phyloP scores from a whole-genome alignment of 1,140 invertebrate genomes.

The Zaprionus ghesquierei region DNA sequence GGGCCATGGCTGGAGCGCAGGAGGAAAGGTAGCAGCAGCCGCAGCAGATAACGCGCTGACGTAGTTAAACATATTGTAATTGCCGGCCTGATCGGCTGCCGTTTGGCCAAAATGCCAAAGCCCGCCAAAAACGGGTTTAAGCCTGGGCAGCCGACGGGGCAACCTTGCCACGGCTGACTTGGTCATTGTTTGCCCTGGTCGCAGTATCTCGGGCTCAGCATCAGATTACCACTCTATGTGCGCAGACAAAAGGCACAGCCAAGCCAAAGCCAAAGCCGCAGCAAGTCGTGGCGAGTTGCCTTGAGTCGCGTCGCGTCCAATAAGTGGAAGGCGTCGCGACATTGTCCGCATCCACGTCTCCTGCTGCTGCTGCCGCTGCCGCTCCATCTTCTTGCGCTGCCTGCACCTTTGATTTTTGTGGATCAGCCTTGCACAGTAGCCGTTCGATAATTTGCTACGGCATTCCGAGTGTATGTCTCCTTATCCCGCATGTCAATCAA shows the following conservation, averaged over 20 bases:
- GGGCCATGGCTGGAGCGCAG: slow-evolving; percentile 26
- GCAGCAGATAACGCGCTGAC: slow-evolving; percentile 71
- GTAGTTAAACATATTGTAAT: slow-evolving; percentile 82
- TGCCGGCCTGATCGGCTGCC: slow-evolving; percentile 54
- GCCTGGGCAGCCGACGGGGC: not conserved
- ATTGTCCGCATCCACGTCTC: slow-evolving; percentile 46
- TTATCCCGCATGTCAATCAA: slow-evolving; percentile 83
- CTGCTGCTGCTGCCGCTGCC: not conserved
- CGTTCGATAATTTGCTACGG: slow-evolving; percentile 82
- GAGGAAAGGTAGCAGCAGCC: not conserved
- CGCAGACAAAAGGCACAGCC: slow-evolving; percentile 55
- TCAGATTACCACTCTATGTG: slow-evolving; percentile 81
- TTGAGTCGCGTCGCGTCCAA: slow-evolving; percentile 48
- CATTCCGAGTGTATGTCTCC: slow-evolving; percentile 83
- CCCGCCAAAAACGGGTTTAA: slow-evolving; percentile 57
- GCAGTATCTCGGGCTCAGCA: slow-evolving; percentile 70
- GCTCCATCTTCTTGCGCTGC: slow-evolving; percentile 13
- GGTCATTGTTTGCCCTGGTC: slow-evolving; percentile 58
- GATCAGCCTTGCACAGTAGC: slow-evolving; percentile 75
- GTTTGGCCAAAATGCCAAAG: slow-evolving; percentile 24
- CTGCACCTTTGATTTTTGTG: slow-evolving; percentile 75
- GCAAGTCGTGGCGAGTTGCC: not conserved
- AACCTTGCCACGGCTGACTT: slow-evolving; percentile 23
- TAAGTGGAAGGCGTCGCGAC: slow-evolving; percentile 74
- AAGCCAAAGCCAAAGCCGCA: not conserved